These are phyloP conservation scores for Tenthredo mesomela DNA, from an alignment of 2,888 invertebrate genomes.

Conservation along the genomic window DNA sequence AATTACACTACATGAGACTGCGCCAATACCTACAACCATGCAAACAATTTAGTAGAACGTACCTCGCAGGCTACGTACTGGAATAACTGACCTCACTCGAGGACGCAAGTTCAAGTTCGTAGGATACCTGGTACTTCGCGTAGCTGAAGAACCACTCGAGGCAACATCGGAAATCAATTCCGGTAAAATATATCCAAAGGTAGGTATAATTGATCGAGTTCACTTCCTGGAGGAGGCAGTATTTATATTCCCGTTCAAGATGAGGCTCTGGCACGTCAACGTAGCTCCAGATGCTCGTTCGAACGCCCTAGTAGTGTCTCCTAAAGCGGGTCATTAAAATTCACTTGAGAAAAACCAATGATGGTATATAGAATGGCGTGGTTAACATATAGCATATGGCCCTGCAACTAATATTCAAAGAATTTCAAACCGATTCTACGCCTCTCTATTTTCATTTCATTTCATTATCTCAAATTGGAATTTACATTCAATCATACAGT, in stretches of 20 bases:
- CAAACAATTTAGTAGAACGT: neutral
- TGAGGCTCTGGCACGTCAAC: conserved; percentile 11
- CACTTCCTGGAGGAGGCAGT: conserved; percentile 11
- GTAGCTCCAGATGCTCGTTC: conserved; percentile 19
- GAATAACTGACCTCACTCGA: conserved; percentile 34
- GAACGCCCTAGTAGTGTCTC: neutral
- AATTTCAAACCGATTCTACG: neutral
- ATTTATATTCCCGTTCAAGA: conserved; percentile 5
- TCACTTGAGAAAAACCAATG: neutral
- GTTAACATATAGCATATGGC: neutral
- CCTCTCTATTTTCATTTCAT: neutral
- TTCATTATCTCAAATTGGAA: neutral
- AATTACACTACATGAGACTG: neutral
- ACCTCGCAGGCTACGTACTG: neutral
- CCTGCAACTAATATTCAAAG: neutral
- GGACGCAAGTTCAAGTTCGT: conserved; percentile 15
- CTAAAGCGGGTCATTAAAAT: conserved; percentile 4
- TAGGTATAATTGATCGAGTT: conserved; percentile 56
- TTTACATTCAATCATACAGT: neutral
- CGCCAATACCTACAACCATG: neutral
- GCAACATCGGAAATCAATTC: conserved; percentile 71
- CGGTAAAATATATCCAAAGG: conserved; percentile 7
- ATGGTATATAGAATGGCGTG: neutral
- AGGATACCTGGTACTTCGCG: conserved; percentile 11
- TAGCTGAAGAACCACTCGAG: conserved; percentile 62